Evolutionary conservation across 1,140 invertebrate species (phyloP).

Genomic region (Trichomalopsis sarcophagae): DNA sequence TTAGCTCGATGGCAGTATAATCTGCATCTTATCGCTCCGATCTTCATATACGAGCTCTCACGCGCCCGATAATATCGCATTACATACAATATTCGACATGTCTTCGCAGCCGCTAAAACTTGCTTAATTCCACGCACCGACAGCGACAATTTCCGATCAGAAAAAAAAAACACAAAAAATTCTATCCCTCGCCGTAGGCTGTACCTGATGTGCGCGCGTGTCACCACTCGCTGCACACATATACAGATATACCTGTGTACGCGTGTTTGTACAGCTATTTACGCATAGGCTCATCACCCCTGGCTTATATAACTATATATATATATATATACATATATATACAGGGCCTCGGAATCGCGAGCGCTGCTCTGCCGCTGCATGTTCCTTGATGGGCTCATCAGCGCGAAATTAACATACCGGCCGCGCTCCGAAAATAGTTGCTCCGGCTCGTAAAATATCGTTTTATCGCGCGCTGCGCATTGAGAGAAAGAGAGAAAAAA

Average conservation of each 20-base stretch:
- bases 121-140: neutral
- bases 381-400: slow-evolving; percentile 70
- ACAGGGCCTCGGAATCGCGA: slow-evolving; percentile 3
- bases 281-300: neutral
- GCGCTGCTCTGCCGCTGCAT: slow-evolving; percentile 60
- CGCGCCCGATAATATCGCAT: neutral
- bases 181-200: neutral
- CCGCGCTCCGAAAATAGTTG: slow-evolving; percentile 51
- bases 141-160: neutral
- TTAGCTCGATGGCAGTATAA: neutral
- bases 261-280: neutral
- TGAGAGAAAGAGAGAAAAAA: neutral
- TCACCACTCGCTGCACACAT: neutral
- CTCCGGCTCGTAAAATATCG: slow-evolving; percentile 47
- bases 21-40: neutral
- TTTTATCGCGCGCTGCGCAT: slow-evolving; percentile 44
- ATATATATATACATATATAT: neutral
- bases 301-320: neutral
- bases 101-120: neutral
- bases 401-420: slow-evolving; percentile 69
- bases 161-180: neutral
- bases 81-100: slow-evolving; percentile 13
- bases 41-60: neutral
- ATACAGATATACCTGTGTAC: neutral
- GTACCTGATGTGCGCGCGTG: neutral